Evolutionary conservation across 2,888 invertebrate genomes (phyloP).

Genomic region (Eupithecia insigniata): DNA sequence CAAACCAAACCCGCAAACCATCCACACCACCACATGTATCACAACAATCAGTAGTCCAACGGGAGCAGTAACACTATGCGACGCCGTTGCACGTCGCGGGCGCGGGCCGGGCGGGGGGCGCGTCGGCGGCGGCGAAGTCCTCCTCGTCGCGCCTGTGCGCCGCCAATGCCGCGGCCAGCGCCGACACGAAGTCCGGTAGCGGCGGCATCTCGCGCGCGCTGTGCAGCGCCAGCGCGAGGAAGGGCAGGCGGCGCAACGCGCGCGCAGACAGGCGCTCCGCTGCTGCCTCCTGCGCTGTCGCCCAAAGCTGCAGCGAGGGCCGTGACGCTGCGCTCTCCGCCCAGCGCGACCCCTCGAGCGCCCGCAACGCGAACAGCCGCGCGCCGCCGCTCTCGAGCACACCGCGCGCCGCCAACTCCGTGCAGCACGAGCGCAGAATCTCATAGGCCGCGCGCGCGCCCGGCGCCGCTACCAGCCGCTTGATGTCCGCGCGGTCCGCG

Average conservation of each 20-base stretch:
- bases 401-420: slow-evolving; percentile 91
- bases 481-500: slow-evolving; percentile 97
- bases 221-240: slow-evolving; percentile 90
- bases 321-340: slow-evolving; percentile 58
- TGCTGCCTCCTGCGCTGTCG: slow-evolving; percentile 56
- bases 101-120: background rate
- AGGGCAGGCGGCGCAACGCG: slow-evolving; percentile 93
- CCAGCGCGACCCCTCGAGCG: slow-evolving; percentile 64
- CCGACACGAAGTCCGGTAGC: slow-evolving; percentile 53
- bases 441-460: slow-evolving; percentile 90
- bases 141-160: slow-evolving; percentile 58
- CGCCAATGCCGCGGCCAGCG: slow-evolving; percentile 56
- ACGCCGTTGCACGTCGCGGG: background rate
- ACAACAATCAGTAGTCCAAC: background rate
- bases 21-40: no score
- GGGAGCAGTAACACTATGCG: background rate
- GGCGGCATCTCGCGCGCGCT: slow-evolving; percentile 51
- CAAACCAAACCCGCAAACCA: no score
- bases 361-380: slow-evolving; percentile 62
- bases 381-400: slow-evolving; percentile 65
- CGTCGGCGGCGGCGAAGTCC: slow-evolving; percentile 47
- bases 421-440: slow-evolving; percentile 92
- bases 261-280: slow-evolving; percentile 89
- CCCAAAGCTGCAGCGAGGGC: slow-evolving; percentile 62
- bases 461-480: slow-evolving; percentile 94